Conservation (phyloP, 2,113 vertebrate species). For the Pyrgilauda ruficollis region DNA sequence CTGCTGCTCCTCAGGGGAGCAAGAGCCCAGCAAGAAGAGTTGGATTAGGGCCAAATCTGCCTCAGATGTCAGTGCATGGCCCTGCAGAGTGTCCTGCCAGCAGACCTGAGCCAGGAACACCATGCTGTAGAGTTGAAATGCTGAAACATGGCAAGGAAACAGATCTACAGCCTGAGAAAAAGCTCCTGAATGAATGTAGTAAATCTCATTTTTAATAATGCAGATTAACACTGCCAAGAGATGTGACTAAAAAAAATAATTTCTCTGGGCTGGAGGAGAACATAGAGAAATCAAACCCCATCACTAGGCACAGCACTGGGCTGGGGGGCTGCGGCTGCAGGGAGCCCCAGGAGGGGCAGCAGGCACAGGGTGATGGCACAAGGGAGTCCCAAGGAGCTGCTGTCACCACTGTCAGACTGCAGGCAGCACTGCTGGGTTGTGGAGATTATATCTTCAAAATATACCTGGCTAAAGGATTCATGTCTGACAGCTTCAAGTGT, state of each 20-base stretch:
- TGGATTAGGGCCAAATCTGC: not conserved
- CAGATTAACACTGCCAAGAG: not conserved
- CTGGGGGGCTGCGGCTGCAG: not conserved
- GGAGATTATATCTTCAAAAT: not conserved
- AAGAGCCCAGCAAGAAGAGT: fast-evolving
- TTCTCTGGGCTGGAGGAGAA: not conserved
- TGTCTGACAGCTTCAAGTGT: conserved; percentile 29
- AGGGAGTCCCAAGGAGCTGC: not conserved
- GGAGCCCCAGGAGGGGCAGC: fast-evolving
- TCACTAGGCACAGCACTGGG: fast-evolving
- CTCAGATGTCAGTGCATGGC: not conserved
- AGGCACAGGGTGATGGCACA: fast-evolving
- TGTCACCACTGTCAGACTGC: not conserved
- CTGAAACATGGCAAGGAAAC: not conserved
- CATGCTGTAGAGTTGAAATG: not conserved
- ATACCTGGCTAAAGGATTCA: conserved; percentile 10
- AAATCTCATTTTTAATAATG: not conserved
- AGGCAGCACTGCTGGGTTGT: not conserved
- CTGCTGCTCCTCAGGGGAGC: not conserved
- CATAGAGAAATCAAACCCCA: not conserved
- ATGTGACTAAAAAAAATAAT: not conserved
- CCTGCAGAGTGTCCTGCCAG: not conserved
- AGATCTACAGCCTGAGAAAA: not conserved
- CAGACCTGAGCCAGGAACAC: not conserved
- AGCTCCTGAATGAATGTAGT: not conserved